Conservation (phyloP, 2,113 vertebrate genomes). For the Garra rufa region DNA sequence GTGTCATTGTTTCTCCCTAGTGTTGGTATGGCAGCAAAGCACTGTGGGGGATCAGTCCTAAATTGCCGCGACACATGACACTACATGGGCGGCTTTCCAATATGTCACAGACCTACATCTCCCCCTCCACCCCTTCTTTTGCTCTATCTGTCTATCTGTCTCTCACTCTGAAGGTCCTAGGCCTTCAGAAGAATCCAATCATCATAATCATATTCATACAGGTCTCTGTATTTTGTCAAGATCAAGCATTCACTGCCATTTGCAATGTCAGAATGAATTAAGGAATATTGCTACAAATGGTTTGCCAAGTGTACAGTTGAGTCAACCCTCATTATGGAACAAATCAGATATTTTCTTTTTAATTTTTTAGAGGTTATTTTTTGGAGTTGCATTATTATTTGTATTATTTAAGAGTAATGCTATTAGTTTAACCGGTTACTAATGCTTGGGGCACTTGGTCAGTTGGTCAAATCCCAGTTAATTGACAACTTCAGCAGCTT, state of each 20-base stretch:
- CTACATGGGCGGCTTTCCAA: conserved; percentile 33
- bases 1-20: conserved; percentile 28
- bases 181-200: conserved; percentile 36
- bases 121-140: not conserved
- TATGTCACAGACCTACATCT: conserved; percentile 24
- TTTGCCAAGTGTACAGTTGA: not conserved
- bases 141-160: conserved; percentile 40
- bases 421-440: not conserved
- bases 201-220: conserved; percentile 37
- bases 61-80: conserved; percentile 49
- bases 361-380: no score
- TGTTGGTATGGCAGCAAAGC: conserved; percentile 25
- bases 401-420: not conserved
- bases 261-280: conserved; percentile 17
- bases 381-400: not conserved
- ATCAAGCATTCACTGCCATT: conserved; percentile 58
- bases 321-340: not conserved
- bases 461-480: conserved; percentile 4
- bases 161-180: conserved; percentile 40
- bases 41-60: conserved; percentile 38
- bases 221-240: conserved; percentile 57
- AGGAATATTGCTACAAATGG: not conserved
- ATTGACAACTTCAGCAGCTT: conserved; percentile 27
- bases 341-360: no score
- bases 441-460: not conserved